Base-by-base conservation (phyloP, 2,797 vertebrate species). In the Neostethus bicornis region DNA sequence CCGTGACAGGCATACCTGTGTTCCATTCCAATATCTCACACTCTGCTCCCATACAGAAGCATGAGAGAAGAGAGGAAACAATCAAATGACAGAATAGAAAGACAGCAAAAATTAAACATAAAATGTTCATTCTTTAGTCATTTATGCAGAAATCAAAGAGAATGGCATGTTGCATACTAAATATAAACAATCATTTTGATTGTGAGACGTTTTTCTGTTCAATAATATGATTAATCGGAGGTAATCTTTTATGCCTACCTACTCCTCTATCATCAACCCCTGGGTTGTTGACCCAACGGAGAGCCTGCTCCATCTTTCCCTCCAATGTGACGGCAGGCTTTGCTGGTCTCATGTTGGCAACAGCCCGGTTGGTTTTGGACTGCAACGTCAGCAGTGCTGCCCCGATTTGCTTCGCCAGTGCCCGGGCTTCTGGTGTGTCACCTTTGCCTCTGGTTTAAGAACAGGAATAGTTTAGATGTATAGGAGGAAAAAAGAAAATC, bases 281-380 rank as follows among this genome's bases (percentile, higher is more conserved):
- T 5, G 96, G 96, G 61, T 95, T 98, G 84, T 95, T 96, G 65
- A 94, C 96, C 97, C 97, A 99, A 61, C 95, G 92, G 3, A 96
- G 94, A 6, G 97, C 97, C 85, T 98, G 97, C 66, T 99, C 97
- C 78, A 99, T 98, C 88, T 99, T 99, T 51, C 97, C 97, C 75
- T 98, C 96, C 64, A 98, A 83, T 61, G 96, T 96, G 47, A 98
- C 90, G 1, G 96, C 96, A 41, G 96, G 94, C 78, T 99, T 99
- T 67, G 94, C 91, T 0, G 97, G 97, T 51, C 96, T 93, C 54
- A 95, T 98, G 81, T 96, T 98, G 61, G 94, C 95, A 71, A 99
- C 96, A 4, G 95, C 96, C n/a, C 90, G 92, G 84, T 96, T 98
- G 48, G 95, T 96, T 88, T 99, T 99, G 62, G 93, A 93, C 89